Base-by-base conservation (phyloP, 2,888 invertebrate genomes). In the Philonicus albiceps region DNA sequence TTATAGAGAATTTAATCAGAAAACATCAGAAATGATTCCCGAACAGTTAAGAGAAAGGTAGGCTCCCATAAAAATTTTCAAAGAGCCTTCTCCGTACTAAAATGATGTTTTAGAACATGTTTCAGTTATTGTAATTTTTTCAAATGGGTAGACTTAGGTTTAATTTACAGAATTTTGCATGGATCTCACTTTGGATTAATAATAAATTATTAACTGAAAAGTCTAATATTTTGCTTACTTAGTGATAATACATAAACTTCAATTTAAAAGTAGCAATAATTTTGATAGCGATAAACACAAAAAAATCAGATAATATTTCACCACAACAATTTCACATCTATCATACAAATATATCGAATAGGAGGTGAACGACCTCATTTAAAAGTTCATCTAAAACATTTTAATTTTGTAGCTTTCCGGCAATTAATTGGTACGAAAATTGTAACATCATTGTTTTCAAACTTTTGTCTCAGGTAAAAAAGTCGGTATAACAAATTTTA, bases 51-150 rank as follows among this genome's bases (percentile, higher is more conserved):
- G 80, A 80, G 80, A 80, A 40, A 22, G 8, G 30, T 5, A n/a
- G 27, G 16, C 27, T 80, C 80, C 49, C 31, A 53, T 37, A 3
- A 49, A n/a, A 43, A 31, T 53, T 53, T 43, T 80, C 3, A 40
- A 37, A 80, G 80, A 80, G 80, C 31, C 27, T 27, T 49, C 13
- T 43, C 6, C 37, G 80, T 80, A 80, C 80, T 80, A 80, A 80
- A 78, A 30, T 5, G 13, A 8, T 16, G 16, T 22, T 49, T 80
- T 80, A 80, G 80, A 80, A 80, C 80, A 49, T 53, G n/a, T 80
- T 80, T 80, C 27, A 6, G 80, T 80, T 80, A 27, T 30, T 80
- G 85, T 27, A 27, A 22, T 27, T 64, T 64, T 49, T 19, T 64
- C 11, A 27, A 64, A 64, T 64, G 64, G 27, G 27, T 11, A 22